Conservation (phyloP, 1,140 invertebrate species). For the Sarcophaga bullata region DNA sequence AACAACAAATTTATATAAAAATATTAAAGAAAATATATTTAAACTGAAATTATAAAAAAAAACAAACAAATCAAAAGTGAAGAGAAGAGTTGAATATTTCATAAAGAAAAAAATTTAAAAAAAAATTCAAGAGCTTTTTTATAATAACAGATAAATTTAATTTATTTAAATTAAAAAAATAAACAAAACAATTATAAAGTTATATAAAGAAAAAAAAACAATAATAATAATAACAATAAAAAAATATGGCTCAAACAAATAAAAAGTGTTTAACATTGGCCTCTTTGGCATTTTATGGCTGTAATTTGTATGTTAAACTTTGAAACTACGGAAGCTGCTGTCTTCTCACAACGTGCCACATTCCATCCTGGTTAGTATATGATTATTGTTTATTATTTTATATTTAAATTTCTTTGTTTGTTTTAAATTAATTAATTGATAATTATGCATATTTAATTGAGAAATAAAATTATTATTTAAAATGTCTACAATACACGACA, state of each 20-base stretch:
- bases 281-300: constrained; percentile 43
- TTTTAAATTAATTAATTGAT: neutral
- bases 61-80: neutral
- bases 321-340: constrained; percentile 51
- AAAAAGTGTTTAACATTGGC: constrained; percentile 53
- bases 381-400: constrained; percentile 9
- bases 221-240: constrained; percentile 31
- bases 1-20: constrained; percentile 10
- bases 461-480: constrained; percentile 6
- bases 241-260: constrained; percentile 56
- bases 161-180: constrained; percentile 10
- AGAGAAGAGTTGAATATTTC: neutral
- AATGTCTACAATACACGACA: neutral
- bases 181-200: constrained; percentile 23
- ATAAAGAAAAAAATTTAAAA: neutral
- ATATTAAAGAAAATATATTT: constrained; percentile 39
- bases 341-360: constrained; percentile 58
- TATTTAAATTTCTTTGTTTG: constrained; percentile 27
- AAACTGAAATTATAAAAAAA: constrained; percentile 7
- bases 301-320: constrained; percentile 45
- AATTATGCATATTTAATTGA: neutral
- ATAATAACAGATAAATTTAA: neutral
- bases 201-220: constrained; percentile 37
- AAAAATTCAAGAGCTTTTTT: neutral
- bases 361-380: constrained; percentile 62